Evolutionary conservation across 92 coral and sea anemone species (phyloP), one percentile per base, ranked within the genome.

Genomic region (Metridium senile): DNA sequence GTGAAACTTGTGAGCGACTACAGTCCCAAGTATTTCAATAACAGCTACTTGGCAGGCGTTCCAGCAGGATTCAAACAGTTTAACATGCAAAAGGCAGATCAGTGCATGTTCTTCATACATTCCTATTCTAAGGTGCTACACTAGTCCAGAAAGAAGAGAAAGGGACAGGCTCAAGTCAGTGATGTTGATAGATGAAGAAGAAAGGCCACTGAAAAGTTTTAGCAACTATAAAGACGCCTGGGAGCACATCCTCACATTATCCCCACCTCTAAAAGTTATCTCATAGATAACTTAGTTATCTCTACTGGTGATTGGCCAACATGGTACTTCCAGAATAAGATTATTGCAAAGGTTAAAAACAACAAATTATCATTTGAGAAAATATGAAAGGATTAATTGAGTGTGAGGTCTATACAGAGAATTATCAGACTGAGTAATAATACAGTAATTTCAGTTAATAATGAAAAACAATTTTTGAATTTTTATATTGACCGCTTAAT

Each of bases 221-320:
- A 7, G 18, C 1, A 68, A 59, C 34, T 82, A 82, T 67, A 28
- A 30, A 13, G 67, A 66, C 4, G 74, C 82, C 11, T 30, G 26
- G 66, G 9, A 31, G 68, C 74, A 67, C 29, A 77, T 66, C 0
- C 1, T 65, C 0, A 0, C 9, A 1, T 0, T n/a, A 32, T 28
- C 43, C 23, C 84, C 76, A 56, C 61, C 4, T 25, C 70, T 7
- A 27, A n/a, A 1, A 33, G 66, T 0, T 79, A 79, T 52, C 22
- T 73, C 58, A 2, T 2, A 56, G 32, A 63, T 1, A 17, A 71
- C 33, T 10, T 85, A 17, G 0, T 79, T 0, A 10, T 66, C 0
- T 49, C 85, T 2, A 53, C 81, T 51, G 89, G 85, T 0, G 89
- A 79, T 65, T 85, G 85, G 81, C 89, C 89, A 34, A 85, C 89